Evolutionary conservation across 37 sponge, comb jelly and placozoan genomes (phyloP).

Genomic region (Haliclona indistincta): DNA sequence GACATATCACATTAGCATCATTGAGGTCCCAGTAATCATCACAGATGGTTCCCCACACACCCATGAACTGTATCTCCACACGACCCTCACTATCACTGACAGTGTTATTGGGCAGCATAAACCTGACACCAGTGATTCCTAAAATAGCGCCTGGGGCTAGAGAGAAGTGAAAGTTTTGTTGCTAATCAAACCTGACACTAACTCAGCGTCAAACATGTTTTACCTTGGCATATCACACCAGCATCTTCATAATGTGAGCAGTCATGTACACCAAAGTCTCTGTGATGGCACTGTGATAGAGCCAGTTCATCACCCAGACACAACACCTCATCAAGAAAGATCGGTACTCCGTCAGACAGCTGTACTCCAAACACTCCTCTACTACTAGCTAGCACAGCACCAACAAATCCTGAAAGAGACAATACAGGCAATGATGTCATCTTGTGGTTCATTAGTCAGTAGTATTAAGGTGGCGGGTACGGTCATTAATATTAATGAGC

Average conservation of each 20-base stretch:
- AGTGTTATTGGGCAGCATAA: neutral
- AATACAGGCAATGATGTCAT: too few relatives aligned
- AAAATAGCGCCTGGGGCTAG: too few relatives aligned
- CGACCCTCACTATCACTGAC: neutral
- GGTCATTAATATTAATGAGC: too few relatives aligned
- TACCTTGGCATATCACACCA: slow-evolving; percentile 71
- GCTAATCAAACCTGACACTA: neutral
- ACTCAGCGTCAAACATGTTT: neutral
- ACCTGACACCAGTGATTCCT: neutral
- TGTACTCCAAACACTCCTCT: neutral
- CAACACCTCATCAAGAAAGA: slow-evolving; percentile 57
- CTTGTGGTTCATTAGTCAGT: too few relatives aligned
- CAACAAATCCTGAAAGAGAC: slow-evolving; percentile 40
- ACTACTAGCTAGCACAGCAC: slow-evolving; percentile 23
- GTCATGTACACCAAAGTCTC: slow-evolving; percentile 41
- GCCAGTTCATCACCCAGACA: slow-evolving; percentile 58
- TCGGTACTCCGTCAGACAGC: neutral
- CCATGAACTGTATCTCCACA: neutral
- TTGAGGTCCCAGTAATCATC: slow-evolving; percentile 15
- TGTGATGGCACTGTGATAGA: slow-evolving; percentile 52
- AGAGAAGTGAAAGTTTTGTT: neutral
- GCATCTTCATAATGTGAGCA: slow-evolving; percentile 74
- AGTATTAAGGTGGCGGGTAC: too few relatives aligned
- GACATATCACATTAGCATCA: neutral
- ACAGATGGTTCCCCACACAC: neutral